phyloP scores from a whole-genome alignment of 2,797 vertebrate species.

The Acipenser ruthenus region DNA sequence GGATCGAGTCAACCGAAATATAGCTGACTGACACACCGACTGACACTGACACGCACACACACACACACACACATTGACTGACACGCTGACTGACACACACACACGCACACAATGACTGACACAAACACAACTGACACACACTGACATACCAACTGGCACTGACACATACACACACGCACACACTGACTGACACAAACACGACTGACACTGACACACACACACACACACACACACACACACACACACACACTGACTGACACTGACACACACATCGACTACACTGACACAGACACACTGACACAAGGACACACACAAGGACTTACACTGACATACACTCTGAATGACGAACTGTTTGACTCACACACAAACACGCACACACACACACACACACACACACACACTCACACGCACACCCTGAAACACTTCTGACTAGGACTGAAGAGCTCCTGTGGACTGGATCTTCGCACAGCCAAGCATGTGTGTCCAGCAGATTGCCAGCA shows the following conservation, averaged over 20 bases:
- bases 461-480: too few species aligned
- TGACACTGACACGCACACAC: slow-evolving; percentile 12
- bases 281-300: background rate
- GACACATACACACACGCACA: too few species aligned
- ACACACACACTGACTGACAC: background rate
- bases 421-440: background rate
- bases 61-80: too few species aligned
- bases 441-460: too few species aligned
- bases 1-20: slow-evolving; percentile 98
- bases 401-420: background rate
- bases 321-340: background rate
- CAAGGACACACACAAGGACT: background rate
- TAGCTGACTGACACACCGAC: slow-evolving; percentile 42
- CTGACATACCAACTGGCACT: too few species aligned
- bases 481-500: too few species aligned
- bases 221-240: too few species aligned
- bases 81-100: too few species aligned
- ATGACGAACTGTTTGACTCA: background rate
- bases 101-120: too few species aligned
- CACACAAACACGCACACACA: background rate
- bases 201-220: too few species aligned
- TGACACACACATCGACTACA: background rate
- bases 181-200: too few species aligned
- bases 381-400: background rate
- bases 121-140: too few species aligned